Percentiles rank a stretch among this genome's conserved stretches.
Conservation (phyloP, 2,888 invertebrate species). For the Rhabditoides inermis region DNA sequence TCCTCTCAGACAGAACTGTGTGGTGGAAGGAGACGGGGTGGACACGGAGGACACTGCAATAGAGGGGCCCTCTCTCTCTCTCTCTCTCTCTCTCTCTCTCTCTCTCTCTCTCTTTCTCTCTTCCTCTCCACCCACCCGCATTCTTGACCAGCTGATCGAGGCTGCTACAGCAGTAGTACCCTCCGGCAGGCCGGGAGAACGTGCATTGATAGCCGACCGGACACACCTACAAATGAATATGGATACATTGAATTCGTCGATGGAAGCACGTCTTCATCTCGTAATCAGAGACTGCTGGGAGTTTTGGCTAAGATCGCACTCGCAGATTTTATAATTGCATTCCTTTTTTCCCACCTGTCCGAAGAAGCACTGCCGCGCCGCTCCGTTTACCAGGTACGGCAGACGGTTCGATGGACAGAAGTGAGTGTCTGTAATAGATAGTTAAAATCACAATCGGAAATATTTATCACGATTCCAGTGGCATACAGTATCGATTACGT, state of each 20-base stretch:
- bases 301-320: too few species aligned
- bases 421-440: too few species aligned
- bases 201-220: slow-evolving; percentile 29
- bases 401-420: slow-evolving; percentile 21
- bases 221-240: slow-evolving; percentile 16
- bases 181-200: slow-evolving; percentile 24
- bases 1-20: slow-evolving; percentile 24
- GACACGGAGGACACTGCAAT: too few species aligned
- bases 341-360: too few species aligned
- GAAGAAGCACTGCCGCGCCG: slow-evolving; percentile 12
- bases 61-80: too few species aligned
- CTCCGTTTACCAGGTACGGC: slow-evolving; percentile 21
- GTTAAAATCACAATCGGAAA: too few species aligned
- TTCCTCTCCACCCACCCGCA: slow-evolving; percentile 8
- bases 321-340: too few species aligned
- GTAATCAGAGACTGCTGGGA: too few species aligned
- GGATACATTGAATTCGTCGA: not conserved
- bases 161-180: slow-evolving; percentile 32
- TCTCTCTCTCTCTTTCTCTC: not conserved
- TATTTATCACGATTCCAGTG: too few species aligned
- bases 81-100: not conserved
- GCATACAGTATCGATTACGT: too few species aligned
- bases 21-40: not conserved
- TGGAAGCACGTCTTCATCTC: too few species aligned
- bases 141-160: slow-evolving; percentile 13